Base-by-base conservation (phyloP, 2,888 invertebrate genomes). In the Marronus borbonicus region DNA sequence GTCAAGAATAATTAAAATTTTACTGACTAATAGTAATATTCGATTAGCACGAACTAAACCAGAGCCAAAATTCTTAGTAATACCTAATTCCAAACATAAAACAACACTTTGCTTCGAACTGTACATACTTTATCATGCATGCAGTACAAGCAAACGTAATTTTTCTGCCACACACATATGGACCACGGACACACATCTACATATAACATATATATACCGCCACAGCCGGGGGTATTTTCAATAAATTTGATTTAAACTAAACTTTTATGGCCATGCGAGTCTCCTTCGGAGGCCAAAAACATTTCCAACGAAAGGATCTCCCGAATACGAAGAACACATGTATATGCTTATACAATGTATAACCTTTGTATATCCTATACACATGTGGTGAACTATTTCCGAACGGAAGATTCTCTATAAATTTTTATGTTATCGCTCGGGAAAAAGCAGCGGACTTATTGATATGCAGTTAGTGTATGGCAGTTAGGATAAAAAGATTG, bases 241-340 rank as follows among this genome's bases (percentile, higher is more conserved):
- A 75, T 75, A 75, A 75, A 75, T 75, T 75, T 75, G 69, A 69
- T 69, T 69, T 69, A 69, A 69, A 69, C 60, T 28, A 60, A 60
- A 60, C 60, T 60, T 60, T 60, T 60, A 60, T 60, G 12, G 20
- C 60, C 28, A 8, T 60, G 28, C 60, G 60, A 20, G 3, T 28
- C 28, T 20, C 28, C 60, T 20, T 60, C 20, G 10, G 60, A 60
- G 28, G 14, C 55, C 55, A 17, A 55, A 55, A 55, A 17, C 55
- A 1, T 17, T 17, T 5, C 4, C n/a, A n/a, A 7, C n/a, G 55
- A 55, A 17, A 55, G 55, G 55, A 55, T 28, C 60, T 20, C 10
- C 24, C 8, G 28, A 12, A 20, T 4, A 60, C 12, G 28, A 12
- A 24, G 12, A 7, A 60, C 1, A 3, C 10, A 60, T n/a, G 24